These are phyloP conservation scores for Latheticus oryzae DNA, from an alignment of 2,888 invertebrate species.

Conservation along the genomic window DNA sequence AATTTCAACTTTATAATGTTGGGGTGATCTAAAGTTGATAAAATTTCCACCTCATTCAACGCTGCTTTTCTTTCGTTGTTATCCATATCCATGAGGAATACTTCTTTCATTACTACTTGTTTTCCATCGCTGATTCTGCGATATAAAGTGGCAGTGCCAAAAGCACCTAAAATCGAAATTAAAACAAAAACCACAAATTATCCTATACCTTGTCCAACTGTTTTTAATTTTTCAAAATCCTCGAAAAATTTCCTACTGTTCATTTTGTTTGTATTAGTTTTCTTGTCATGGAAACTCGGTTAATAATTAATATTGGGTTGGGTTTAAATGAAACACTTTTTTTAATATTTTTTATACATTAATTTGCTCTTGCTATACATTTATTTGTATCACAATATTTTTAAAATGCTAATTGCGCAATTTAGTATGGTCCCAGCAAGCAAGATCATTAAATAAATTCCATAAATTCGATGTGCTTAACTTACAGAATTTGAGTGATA, in stretches of 20 bases:
- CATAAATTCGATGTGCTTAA: constrained; percentile 44
- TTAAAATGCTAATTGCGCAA: constrained; percentile 47
- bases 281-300: background rate
- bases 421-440: constrained; percentile 51
- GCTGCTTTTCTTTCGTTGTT: constrained; percentile 75
- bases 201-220: constrained; percentile 71
- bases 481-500: constrained; percentile 27
- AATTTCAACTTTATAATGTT: constrained; percentile 72
- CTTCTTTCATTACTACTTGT: constrained; percentile 79
- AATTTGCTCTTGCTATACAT: constrained; percentile 39
- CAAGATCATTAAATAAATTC: constrained; percentile 35
- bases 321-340: background rate
- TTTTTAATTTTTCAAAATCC: constrained; percentile 71
- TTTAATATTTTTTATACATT: constrained; percentile 29
- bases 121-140: constrained; percentile 72
- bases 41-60: constrained; percentile 76
- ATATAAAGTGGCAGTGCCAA: constrained; percentile 78
- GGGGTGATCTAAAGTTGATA: constrained; percentile 78
- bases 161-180: constrained; percentile 68
- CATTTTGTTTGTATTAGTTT: too few relatives aligned
- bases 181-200: constrained; percentile 2
- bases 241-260: constrained; percentile 41
- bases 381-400: constrained; percentile 45
- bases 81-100: constrained; percentile 77
- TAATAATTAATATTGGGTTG: background rate